Base-by-base conservation (phyloP, 2,888 invertebrate genomes). In the Drosophila robusta region DNA sequence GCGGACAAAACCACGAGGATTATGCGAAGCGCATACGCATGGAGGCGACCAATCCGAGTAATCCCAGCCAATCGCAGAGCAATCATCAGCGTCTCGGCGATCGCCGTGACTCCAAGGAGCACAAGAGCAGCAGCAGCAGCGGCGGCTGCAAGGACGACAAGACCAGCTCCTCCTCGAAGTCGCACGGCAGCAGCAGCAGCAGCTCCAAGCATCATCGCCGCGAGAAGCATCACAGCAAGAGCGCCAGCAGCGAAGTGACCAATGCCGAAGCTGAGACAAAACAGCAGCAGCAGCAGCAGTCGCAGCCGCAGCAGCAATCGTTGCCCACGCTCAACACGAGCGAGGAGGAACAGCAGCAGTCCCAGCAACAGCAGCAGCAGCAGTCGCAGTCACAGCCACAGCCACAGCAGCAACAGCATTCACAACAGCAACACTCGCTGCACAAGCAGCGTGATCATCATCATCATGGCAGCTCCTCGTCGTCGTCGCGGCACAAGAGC, bases 171-270 rank as follows among this genome's bases (percentile, higher is more conserved):
- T 52, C 54, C 0, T 52, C 54, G 11, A 64, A 72, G 24, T 89
- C 85, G 51, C 61, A 74, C 5, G 83, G 80, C 58, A 62, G 65
- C 29, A 72, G 72, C 54, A 60, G 79, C 26, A 69, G 75, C 58
- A 74, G 78, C 29, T 76, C 86, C 0, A 82, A 83, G 36, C 89
- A 90, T 56, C 88, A 85, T 66, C 77, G 88, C 5, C 75, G 80
- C 16, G 87, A 89, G n/a, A 91, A 84, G 51, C 89, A 84, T 66
- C 90, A 85, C 49, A 78, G 55, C 93, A 93, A 85, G 93, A 54
- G 63, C 5, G 38, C 63, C 2, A 70, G 64, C 47, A 58, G 57
- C 4, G 86, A 82, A 16, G 16, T 65, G n/a, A 61, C 18, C 52
- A 58, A 58, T 36, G 12, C 29, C 11, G 78, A 74, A 26, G 9